Evolutionary conservation across 2,797 vertebrate species (phyloP).

Genomic region (Malurus leucopterus): DNA sequence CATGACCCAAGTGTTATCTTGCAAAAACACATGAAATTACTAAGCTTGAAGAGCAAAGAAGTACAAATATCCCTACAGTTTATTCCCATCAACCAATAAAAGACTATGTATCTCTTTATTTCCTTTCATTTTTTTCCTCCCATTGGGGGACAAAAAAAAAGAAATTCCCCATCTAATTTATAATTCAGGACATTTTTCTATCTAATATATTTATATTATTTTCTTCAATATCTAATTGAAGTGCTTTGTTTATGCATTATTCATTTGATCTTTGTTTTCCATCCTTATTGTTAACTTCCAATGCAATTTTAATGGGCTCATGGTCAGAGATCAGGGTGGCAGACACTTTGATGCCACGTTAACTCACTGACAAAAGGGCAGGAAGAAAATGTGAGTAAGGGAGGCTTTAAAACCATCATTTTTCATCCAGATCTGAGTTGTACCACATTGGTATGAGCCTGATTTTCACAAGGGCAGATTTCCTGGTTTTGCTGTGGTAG

Average conservation of each 20-base stretch:
- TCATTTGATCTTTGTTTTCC: constrained; percentile 61
- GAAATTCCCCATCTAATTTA: background rate
- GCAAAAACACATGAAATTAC: constrained; percentile 36
- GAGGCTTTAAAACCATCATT: background rate
- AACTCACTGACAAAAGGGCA: constrained; percentile 2
- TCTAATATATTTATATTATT: constrained; percentile 55
- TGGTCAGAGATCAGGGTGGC: constrained; percentile 45
- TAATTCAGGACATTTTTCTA: constrained; percentile 44
- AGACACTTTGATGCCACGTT: background rate
- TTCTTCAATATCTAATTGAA: constrained; percentile 51
- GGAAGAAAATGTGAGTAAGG: background rate
- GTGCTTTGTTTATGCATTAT: constrained; percentile 54
- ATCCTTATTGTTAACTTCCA: constrained; percentile 37
- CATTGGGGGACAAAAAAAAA: background rate
- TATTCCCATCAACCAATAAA: constrained; percentile 3
- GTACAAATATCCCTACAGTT: constrained; percentile 5
- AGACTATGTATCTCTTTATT: background rate
- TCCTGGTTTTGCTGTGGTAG: background rate
- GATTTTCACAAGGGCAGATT: background rate
- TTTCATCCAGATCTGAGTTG: background rate
- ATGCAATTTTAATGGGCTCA: constrained; percentile 53
- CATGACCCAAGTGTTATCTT: constrained; percentile 50
- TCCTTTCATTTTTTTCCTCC: background rate
- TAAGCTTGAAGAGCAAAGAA: background rate
- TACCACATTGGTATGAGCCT: background rate